Conservation (phyloP, 2,797 vertebrate species). For the Morus bassanus region DNA sequence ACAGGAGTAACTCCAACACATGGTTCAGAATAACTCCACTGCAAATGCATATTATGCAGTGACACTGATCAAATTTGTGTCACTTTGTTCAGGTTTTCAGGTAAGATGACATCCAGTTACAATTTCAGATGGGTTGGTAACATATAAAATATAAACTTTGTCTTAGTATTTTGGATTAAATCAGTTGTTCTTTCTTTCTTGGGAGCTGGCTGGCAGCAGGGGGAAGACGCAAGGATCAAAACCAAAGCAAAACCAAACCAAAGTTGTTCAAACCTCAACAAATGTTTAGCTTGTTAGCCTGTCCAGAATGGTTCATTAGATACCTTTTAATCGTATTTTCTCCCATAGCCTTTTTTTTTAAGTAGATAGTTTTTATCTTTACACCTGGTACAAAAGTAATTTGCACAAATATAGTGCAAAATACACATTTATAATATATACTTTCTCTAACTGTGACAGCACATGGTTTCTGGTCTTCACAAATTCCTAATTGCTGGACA, state of each 20-base stretch:
- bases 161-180: background rate
- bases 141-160: background rate
- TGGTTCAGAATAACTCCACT: background rate
- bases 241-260: background rate
- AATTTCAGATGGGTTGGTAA: background rate
- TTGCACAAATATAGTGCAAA: too few species aligned
- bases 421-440: background rate
- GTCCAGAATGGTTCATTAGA: background rate
- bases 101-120: background rate
- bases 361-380: background rate
- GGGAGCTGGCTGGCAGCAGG: accelerated
- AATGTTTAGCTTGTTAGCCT: background rate
- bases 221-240: background rate
- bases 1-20: background rate
- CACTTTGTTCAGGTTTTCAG: background rate
- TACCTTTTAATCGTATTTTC: background rate
- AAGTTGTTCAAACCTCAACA: background rate
- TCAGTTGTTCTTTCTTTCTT: background rate
- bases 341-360: background rate
- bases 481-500: background rate
- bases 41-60: background rate
- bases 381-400: background rate
- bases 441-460: background rate
- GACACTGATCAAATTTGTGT: background rate
- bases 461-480: background rate